These are phyloP conservation scores for Linurgus olivaceus DNA, from an alignment of 2,797 vertebrate species.

Conservation along the genomic window DNA sequence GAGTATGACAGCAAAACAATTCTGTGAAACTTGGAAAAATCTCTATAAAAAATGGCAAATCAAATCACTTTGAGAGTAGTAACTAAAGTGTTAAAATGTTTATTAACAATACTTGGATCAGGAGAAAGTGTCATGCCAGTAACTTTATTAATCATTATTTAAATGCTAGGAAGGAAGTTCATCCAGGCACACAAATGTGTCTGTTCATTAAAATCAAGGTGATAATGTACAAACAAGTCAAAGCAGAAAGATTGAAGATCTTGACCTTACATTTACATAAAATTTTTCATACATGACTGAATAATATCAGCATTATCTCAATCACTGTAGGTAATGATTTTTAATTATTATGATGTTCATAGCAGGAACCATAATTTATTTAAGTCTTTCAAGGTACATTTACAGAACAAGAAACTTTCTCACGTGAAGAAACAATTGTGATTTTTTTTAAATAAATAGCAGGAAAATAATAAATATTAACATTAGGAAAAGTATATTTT, in stretches of 20 bases:
- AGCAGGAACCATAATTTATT: not conserved
- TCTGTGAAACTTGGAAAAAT: not conserved
- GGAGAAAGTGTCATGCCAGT: not conserved
- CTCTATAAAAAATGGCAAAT: not conserved
- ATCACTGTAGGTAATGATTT: not conserved
- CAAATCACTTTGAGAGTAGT: not conserved
- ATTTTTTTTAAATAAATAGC: not conserved
- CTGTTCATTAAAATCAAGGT: not conserved
- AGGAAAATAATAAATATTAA: not conserved
- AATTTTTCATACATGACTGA: not conserved
- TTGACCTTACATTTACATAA: not conserved
- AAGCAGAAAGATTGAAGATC: not conserved
- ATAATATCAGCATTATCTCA: not conserved
- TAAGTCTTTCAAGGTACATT: not conserved
- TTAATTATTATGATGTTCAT: not conserved
- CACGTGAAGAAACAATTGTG: not conserved
- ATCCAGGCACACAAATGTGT: not conserved
- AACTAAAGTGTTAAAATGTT: not conserved
- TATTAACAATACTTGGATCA: not conserved
- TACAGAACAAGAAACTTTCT: not conserved
- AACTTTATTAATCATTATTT: not conserved
- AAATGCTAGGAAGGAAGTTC: not conserved
- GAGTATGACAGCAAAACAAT: not conserved
- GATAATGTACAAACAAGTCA: not conserved
- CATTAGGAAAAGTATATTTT: not conserved